These are phyloP conservation scores for Notothenia rossii DNA, from an alignment of 2,113 vertebrate species.

Conservation along the genomic window DNA sequence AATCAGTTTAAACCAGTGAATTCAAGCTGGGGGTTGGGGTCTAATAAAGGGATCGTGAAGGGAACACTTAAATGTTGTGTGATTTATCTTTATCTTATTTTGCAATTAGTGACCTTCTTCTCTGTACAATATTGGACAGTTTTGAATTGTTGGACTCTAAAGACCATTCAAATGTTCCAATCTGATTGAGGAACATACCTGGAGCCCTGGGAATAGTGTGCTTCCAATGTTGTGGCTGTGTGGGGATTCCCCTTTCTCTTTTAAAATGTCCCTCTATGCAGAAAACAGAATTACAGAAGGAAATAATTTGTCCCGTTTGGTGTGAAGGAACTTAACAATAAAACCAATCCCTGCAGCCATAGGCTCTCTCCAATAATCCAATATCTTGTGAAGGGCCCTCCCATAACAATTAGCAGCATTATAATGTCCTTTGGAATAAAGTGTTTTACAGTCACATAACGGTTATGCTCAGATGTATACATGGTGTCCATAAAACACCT, in stretches of 20 bases:
- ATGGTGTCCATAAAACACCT: background rate
- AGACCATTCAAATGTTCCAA: background rate
- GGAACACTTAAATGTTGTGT: no score
- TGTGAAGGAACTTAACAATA: background rate
- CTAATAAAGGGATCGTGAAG: background rate
- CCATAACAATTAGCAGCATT: background rate
- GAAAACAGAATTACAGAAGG: background rate
- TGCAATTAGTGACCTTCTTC: background rate
- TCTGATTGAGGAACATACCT: background rate
- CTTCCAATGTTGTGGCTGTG: background rate
- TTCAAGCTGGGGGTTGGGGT: no score
- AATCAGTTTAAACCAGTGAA: background rate
- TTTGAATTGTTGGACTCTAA: background rate
- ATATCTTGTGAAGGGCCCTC: background rate
- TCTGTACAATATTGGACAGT: background rate
- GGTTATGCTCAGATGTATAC: background rate
- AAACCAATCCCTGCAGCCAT: background rate
- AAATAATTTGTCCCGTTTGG: background rate
- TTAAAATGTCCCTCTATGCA: background rate
- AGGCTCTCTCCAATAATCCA: background rate
- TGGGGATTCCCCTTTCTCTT: background rate
- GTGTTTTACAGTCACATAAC: background rate
- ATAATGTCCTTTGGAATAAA: background rate
- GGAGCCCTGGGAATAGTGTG: background rate
- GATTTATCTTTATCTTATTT: background rate